These are phyloP conservation scores for Catocala sponsa DNA, from an alignment of 2,888 invertebrate genomes.

Conservation along the genomic window DNA sequence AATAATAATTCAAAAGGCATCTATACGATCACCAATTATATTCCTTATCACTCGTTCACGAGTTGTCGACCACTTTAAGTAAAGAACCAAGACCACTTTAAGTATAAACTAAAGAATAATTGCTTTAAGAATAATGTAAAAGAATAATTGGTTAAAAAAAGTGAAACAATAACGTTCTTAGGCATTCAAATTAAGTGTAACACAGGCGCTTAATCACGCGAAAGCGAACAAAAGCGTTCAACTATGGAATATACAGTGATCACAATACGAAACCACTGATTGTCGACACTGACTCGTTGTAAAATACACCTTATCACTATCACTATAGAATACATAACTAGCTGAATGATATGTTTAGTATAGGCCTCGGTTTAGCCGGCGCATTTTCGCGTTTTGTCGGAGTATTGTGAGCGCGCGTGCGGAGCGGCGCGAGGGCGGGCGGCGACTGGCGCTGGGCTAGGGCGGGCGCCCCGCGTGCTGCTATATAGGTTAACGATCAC, in stretches of 20 bases:
- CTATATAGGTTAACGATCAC: conserved; percentile 82
- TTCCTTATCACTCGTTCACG: not conserved
- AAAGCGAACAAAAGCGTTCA: conserved; percentile 27
- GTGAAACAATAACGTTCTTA: conserved; percentile 14
- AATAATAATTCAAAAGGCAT: not conserved
- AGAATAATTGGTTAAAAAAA: not conserved
- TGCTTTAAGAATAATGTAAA: not conserved
- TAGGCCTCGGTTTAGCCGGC: conserved; percentile 67
- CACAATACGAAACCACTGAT: conserved; percentile 45
- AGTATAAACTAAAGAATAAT: too few species aligned
- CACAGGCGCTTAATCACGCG: conserved; percentile 20
- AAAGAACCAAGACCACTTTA: too few species aligned
- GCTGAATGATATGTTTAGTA: conserved; percentile 79
- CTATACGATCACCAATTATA: not conserved
- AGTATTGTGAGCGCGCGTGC: conserved; percentile 58
- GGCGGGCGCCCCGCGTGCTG: conserved; percentile 47
- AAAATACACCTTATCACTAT: conserved; percentile 55
- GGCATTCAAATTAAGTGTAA: conserved; percentile 14
- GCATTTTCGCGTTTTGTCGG: conserved; percentile 39
- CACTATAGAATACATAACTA: conserved; percentile 52
- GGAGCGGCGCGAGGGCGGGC: conserved; percentile 73
- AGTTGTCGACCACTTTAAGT: not conserved
- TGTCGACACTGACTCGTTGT: conserved; percentile 48
- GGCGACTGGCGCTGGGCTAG: conserved; percentile 72
- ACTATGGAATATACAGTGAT: conserved; percentile 21